These are phyloP conservation scores for Melanotaenia nigrans DNA, from an alignment of 2,797 vertebrate species.

Conservation along the genomic window DNA sequence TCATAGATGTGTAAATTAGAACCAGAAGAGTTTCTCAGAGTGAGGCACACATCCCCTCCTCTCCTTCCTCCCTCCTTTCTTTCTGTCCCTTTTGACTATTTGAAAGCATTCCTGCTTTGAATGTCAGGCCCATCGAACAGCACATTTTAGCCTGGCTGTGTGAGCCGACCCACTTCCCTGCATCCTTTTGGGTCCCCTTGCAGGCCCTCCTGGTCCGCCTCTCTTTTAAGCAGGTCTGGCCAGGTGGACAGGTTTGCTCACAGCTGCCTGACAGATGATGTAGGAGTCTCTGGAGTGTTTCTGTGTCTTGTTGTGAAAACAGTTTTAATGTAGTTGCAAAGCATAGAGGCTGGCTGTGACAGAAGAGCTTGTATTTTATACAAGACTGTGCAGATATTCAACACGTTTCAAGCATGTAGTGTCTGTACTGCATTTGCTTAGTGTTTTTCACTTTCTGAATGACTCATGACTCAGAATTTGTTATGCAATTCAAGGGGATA, in stretches of 20 bases:
- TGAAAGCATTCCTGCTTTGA: constrained; percentile 79
- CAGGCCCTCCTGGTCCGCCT: constrained; percentile 51
- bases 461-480: constrained; percentile 4
- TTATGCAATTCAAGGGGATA: constrained; percentile 3
- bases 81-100: constrained; percentile 74
- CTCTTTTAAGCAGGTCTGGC: constrained; percentile 62
- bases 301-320: constrained; percentile 80
- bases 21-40: constrained; percentile 79
- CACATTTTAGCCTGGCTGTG: constrained; percentile 62
- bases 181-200: constrained; percentile 55
- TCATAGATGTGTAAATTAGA: constrained; percentile 87
- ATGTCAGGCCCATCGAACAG: constrained; percentile 66
- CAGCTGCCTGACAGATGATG: constrained; percentile 80
- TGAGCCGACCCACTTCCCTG: constrained; percentile 60
- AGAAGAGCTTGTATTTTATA: constrained; percentile 30
- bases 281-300: constrained; percentile 64
- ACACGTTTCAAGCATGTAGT: not conserved
- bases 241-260: constrained; percentile 77
- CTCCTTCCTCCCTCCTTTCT: constrained; percentile 54
- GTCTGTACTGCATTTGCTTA: not conserved
- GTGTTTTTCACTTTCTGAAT: constrained; percentile 4
- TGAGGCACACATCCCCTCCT: constrained; percentile 67
- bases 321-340: constrained; percentile 64
- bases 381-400: constrained; percentile 5
- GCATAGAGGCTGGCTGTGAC: constrained; percentile 42